Evolutionary conservation across 1,140 invertebrate genomes (phyloP).

Genomic region (Phthorimaea operculella): DNA sequence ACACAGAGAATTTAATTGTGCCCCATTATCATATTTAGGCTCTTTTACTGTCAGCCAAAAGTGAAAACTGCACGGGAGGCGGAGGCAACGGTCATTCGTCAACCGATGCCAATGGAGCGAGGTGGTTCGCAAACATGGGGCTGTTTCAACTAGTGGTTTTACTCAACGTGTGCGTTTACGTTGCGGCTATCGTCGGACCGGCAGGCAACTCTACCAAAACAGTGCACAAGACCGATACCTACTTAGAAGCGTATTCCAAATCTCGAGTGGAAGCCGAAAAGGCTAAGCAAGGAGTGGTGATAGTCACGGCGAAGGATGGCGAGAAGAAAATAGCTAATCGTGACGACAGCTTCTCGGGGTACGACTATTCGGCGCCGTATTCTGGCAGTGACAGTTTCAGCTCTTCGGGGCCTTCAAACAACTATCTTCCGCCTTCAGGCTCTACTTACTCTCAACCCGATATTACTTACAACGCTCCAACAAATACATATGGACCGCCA

Average conservation of each 20-base stretch:
- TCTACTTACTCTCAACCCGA: too few species aligned
- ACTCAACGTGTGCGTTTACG: conserved; percentile 31
- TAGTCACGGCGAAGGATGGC: conserved; percentile 58
- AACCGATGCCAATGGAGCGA: conserved; percentile 57
- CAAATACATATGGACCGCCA: conserved; percentile 28
- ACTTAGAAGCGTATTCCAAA: conserved; percentile 57
- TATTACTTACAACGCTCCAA: too few species aligned
- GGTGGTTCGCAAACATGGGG: conserved; percentile 36
- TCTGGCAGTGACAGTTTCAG: conserved; percentile 38
- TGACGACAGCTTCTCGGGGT: conserved; percentile 52
- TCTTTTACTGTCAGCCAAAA: conserved; percentile 67
- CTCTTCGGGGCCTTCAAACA: conserved; percentile 35
- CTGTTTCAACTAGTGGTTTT: conserved; percentile 34
- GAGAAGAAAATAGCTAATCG: conserved; percentile 57
- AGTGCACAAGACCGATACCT: conserved; percentile 46
- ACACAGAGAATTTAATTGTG: conserved; percentile 66
- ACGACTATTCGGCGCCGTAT: conserved; percentile 49
- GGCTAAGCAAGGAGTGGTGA: conserved; percentile 55
- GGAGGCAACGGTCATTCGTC: conserved; percentile 53
- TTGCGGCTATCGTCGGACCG: conserved; percentile 49
- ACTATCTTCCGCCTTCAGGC: conserved; percentile 35
- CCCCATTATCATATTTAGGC: conserved; percentile 67
- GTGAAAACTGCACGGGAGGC: conserved; percentile 61
- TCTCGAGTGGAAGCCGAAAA: conserved; percentile 58
- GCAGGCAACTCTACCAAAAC: conserved; percentile 37